These are phyloP conservation scores for Melanogrammus aeglefinus DNA, from an alignment of 2,797 vertebrate species.

Conservation along the genomic window DNA sequence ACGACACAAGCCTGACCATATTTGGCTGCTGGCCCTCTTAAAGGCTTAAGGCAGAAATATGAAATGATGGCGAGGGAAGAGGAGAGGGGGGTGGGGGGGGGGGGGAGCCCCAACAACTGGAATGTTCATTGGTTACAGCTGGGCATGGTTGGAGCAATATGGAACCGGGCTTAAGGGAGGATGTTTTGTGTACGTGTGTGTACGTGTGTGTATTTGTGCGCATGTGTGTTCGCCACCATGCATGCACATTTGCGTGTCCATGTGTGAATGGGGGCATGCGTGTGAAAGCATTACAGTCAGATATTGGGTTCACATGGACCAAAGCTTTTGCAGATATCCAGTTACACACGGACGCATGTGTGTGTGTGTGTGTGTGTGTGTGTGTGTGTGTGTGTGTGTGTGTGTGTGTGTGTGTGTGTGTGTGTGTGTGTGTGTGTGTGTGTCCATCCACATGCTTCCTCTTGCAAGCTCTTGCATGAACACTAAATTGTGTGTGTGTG, in stretches of 20 bases:
- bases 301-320: slow-evolving; percentile 36
- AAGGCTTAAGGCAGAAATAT: slow-evolving; percentile 71
- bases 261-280: slow-evolving; percentile 20
- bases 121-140: slow-evolving; percentile 79
- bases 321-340: slow-evolving; percentile 37
- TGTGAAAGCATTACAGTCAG: slow-evolving; percentile 55
- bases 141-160: slow-evolving; percentile 68
- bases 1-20: slow-evolving; percentile 59
- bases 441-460: background rate
- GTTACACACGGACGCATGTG: slow-evolving; percentile 23
- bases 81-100: slow-evolving; percentile 21
- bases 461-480: slow-evolving; percentile 36
- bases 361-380: slow-evolving; percentile 8
- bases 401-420: slow-evolving; percentile 9
- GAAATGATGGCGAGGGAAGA: slow-evolving; percentile 70
- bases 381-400: too few species aligned
- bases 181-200: slow-evolving; percentile 35
- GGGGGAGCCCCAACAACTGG: slow-evolving; percentile 54
- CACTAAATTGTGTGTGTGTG: background rate
- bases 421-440: slow-evolving; percentile 11
- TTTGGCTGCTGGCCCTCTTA: slow-evolving; percentile 67
- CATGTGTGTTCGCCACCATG: slow-evolving; percentile 15
- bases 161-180: slow-evolving; percentile 54
- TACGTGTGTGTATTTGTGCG: slow-evolving; percentile 28
- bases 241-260: slow-evolving; percentile 21